phyloP scores from a whole-genome alignment of 2,113 vertebrate species.

The Centrocercus urophasianus region DNA sequence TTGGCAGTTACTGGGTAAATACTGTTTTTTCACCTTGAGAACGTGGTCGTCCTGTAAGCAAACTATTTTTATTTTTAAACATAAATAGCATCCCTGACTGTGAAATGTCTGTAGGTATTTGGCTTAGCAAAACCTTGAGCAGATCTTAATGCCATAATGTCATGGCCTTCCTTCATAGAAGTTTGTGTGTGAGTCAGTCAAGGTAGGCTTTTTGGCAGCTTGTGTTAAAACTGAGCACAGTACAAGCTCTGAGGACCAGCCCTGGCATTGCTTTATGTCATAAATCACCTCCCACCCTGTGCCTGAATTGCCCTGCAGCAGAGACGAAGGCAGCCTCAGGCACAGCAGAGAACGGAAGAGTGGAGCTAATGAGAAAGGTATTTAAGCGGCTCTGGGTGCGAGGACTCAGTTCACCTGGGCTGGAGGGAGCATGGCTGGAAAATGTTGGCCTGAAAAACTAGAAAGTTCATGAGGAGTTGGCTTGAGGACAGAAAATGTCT shows the following conservation, averaged over 20 bases:
- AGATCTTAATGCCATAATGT: neutral
- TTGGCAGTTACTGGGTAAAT: rapidly evolving
- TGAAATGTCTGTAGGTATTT: neutral
- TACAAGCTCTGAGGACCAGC: neutral
- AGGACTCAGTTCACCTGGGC: neutral
- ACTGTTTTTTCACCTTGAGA: neutral
- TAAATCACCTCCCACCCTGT: neutral
- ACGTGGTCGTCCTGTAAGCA: neutral
- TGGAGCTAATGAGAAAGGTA: neutral
- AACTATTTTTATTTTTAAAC: neutral
- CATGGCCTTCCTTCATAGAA: neutral
- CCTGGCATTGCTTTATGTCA: neutral
- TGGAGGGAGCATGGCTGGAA: neutral
- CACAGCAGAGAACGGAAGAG: neutral
- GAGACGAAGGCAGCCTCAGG: neutral
- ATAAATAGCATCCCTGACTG: neutral
- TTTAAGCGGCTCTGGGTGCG: rapidly evolving
- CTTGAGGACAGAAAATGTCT: neutral
- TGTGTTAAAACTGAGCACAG: neutral
- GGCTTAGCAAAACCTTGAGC: neutral
- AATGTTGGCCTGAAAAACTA: neutral
- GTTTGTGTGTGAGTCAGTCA: neutral
- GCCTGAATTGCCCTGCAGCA: neutral
- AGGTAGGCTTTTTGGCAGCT: neutral
- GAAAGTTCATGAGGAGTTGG: neutral